Base-by-base conservation (phyloP, 2,797 vertebrate genomes). In the Pangasius macronema region DNA sequence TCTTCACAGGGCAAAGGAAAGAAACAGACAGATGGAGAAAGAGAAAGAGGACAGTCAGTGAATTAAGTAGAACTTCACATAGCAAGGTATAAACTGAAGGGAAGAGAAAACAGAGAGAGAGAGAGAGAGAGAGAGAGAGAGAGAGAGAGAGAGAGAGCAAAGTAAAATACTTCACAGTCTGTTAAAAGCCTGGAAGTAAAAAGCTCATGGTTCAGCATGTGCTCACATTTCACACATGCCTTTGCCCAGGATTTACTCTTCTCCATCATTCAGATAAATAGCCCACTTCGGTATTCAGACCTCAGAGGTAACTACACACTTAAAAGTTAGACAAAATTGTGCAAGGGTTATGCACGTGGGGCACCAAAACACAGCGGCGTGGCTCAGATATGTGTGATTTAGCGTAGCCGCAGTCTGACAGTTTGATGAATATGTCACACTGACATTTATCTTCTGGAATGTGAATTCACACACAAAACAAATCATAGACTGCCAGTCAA, bases 111-210 rank as follows among this genome's bases (percentile, higher is more conserved):
- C 22, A 20, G 33, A 68, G 7, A 36, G 39, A 30, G 9, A 73
- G 46, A n/a, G 5, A 53, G 27, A 77, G 49, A 53, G 30, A 73
- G 10, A 73, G 9, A 24, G 18, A 27, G 36, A 39, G 36, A 24
- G 36, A 42, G 68, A 46, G 72, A 27, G 27, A n/a, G 42, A 76
- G 46, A 51, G n/a, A 73, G 22, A 46, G 68, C 61, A 22, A 33
- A 51, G 42, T 36, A 20, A 36, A 72, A 57, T 36, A 6, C 16
- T 57, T 1, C 53, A 83, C 63, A 53, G 33, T 70, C 33, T 27
- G 79, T 63, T 65, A 36, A 59, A 82, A 63, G 61, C 46, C 65
- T 70, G 63, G 11, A 53, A 36, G 82, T 70, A 18, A 51, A 72
- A 55, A 76, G 42, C n/a, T 80, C 83, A 27, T 6, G 46, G 63